Evolutionary conservation across 1,140 invertebrate species (phyloP), one percentile per base, ranked within the genome.

Genomic region (Cyphomyrmex costatus): DNA sequence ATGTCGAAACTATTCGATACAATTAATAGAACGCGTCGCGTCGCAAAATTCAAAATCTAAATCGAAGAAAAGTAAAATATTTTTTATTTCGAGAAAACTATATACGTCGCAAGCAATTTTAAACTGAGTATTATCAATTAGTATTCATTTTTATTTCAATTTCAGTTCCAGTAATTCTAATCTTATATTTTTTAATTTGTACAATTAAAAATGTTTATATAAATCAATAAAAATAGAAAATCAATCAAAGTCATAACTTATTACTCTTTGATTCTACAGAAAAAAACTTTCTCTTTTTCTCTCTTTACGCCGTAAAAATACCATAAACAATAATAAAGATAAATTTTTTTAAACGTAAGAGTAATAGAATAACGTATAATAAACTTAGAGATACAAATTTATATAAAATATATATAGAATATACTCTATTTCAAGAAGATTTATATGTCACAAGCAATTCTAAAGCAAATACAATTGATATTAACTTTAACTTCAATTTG

Each of bases 211-310:
- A 24, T 58, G 10, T 58, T 58, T 36, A 58, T 36, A 58, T 30
- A 19, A 58, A 36, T 58, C 12, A 12, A 71, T 73, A 53, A 53
- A 73, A 73, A 12, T n/a, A 21, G 51, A 58, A 30, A 36, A 58
- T 74, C 33, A 21, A 74, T 74, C 71, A 74, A 74, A 53, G 19
- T 74, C 30, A 36, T 24, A 27, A 33, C 19, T 73, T 0, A 19
- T 56, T 21, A 36, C 6, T 73, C 56, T 56, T 0, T 5, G 16
- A 33, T 73, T 73, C n/a, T 16, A 42, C 10, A 68, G 16, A 10
- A 49, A 16, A n/a, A 3, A n/a, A n/a, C 4, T 33, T 12, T 68
- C 21, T 49, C n/a, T 5, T 68, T 68, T 36, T 16, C 0, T 49
- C 14, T 27, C 0, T 58, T 16, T 58, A n/a, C 51, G 10, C 3